Base-by-base conservation (phyloP, 2,888 invertebrate genomes). In the Toxonevra muliebris region DNA sequence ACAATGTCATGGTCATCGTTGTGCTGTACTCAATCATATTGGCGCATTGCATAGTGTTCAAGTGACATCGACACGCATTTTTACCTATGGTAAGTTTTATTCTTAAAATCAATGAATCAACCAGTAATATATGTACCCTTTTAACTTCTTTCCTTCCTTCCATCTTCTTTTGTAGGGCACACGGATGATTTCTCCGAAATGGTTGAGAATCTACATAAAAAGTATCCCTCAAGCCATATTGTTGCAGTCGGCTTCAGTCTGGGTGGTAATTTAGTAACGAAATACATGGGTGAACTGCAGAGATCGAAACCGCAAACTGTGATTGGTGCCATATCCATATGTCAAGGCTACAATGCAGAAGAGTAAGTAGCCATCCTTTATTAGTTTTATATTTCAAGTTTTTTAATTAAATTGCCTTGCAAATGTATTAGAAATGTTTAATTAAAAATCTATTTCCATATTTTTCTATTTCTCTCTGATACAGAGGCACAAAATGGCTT, bases 1-100 rank as follows among this genome's bases (percentile, higher is more conserved):
- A 13, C 95, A 96, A 84, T 92, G 92, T 76, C 92, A 94, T 82
- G 97, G 97, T 1, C 97, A 94, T 86, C 88, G 96, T 72, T 96
- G 96, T 84, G 94, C 94, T 5, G 96, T 97, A 40, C 89, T 97
- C 74, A 97, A 97, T 87, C 97, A 97, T 83, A 92, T 97, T 71
- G 97, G 97, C 12, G 96, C 95, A 5, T 86, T 97, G 62, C 89
- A 90, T 74, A 83, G 93, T 83, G 93, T 96, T 64, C 92, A 92
- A 70, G 92, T 97, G 41, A 95, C 97, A 9, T 90, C 95, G 62
- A 90, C 92, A 50, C 88, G 97, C 76, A 94, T 97, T 80, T 97
- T 97, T 85, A 93, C 94, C 55, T 97, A 97, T 82, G 97, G 97
- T 95, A 87, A 87, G 88, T 82, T 19, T 40, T 3, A 3, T 10